Conservation (phyloP, 2,797 vertebrate species). For the Agapornis canus region DNA sequence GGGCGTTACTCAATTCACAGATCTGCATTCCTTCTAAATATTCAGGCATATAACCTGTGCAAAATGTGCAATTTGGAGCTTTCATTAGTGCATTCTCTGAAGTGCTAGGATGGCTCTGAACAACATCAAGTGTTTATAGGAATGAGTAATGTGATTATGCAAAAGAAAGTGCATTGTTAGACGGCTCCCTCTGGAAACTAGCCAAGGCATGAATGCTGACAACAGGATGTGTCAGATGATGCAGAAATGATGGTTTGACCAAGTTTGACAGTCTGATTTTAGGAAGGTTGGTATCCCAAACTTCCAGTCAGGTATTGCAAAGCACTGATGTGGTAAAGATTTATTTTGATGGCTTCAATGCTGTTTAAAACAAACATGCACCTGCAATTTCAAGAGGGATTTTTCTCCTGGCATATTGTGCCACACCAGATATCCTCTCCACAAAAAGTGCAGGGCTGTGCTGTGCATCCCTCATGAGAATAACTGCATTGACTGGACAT, state of each 20-base stretch:
- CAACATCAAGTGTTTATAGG: background rate
- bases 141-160: background rate
- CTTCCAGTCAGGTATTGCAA: background rate
- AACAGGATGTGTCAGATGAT: background rate
- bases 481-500: background rate
- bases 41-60: background rate
- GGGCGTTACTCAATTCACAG: background rate
- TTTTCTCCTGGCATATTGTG: background rate
- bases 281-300: background rate
- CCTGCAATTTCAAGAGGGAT: background rate
- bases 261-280: background rate
- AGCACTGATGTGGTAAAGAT: background rate
- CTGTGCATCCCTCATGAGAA: background rate
- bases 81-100: background rate
- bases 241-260: background rate
- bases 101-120: background rate
- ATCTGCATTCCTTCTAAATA: background rate
- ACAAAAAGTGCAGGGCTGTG: rapidly evolving
- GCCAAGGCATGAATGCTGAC: background rate
- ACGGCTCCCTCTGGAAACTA: background rate
- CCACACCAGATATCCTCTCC: background rate
- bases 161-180: background rate
- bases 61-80: background rate
- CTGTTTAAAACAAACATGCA: background rate
- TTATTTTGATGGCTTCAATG: background rate